Percentiles rank a stretch among this genome's conserved stretches.
Conservation (phyloP, 2,888 invertebrate genomes). For the Synanthedon myopaeformis region DNA sequence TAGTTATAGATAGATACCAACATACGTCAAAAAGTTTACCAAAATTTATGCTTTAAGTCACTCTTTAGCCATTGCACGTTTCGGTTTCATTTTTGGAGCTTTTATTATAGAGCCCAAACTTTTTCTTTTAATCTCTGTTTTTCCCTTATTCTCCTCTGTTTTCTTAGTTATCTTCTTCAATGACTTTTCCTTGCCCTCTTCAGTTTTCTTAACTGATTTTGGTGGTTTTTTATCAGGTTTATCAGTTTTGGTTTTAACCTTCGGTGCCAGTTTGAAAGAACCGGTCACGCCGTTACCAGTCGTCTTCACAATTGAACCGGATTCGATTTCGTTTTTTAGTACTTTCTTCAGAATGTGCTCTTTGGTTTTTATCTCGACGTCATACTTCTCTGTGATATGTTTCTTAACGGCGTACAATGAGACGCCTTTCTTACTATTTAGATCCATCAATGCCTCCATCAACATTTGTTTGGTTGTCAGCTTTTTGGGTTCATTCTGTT, state of each 20-base stretch:
- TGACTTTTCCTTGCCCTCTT: constrained; percentile 9
- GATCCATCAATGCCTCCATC: constrained; percentile 29
- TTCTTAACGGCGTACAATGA: constrained; percentile 54
- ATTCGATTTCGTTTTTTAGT: constrained; percentile 38
- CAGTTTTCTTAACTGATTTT: constrained; percentile 2
- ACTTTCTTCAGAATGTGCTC: constrained; percentile 42
- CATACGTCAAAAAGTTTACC: no score
- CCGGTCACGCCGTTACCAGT: constrained; percentile 50
- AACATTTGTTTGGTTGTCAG: constrained; percentile 44
- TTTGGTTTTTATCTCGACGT: constrained; percentile 32
- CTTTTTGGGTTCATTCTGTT: constrained; percentile 27
- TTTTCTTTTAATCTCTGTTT: constrained; percentile 26
- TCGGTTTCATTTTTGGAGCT: constrained; percentile 55
- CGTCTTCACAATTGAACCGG: constrained; percentile 36
- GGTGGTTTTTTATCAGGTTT: constrained; percentile 4
- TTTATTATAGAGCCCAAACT: constrained; percentile 53
- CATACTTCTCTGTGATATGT: constrained; percentile 32
- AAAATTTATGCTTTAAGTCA: no score
- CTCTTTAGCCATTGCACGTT: constrained; percentile 1
- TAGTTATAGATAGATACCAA: no score
- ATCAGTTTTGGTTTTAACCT: constrained; percentile 16
- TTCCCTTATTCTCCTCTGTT: constrained; percentile 9
- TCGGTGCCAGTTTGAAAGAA: constrained; percentile 41
- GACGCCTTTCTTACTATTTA: constrained; percentile 43
- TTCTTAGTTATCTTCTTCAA: constrained; percentile 5